These are phyloP conservation scores for Metopolophium dirhodum DNA, from an alignment of 1,140 invertebrate species.

Conservation along the genomic window DNA sequence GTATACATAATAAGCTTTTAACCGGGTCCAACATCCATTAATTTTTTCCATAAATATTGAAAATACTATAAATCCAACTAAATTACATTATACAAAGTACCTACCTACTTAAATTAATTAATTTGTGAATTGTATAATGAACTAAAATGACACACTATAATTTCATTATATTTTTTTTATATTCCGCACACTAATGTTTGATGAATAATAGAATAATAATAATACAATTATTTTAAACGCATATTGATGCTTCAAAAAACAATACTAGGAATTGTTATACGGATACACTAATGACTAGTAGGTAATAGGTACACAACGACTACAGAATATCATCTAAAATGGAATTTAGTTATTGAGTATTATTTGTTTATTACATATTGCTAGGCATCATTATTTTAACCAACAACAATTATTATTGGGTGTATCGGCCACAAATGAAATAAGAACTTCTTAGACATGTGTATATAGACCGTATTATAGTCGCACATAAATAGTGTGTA, in stretches of 20 bases:
- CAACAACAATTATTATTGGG: not conserved
- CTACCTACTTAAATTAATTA: conserved; percentile 8
- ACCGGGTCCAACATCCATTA: not conserved
- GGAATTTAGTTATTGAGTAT: not conserved
- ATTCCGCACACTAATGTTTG: not conserved
- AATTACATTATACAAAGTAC: not conserved
- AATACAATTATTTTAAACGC: not conserved
- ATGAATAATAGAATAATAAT: not conserved
- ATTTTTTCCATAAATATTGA: not conserved
- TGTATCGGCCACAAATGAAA: not conserved
- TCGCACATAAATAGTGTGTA: not conserved
- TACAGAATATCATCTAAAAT: not conserved
- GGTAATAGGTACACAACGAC: not conserved
- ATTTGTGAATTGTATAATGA: not conserved
- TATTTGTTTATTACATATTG: not conserved
- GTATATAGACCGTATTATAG: not conserved
- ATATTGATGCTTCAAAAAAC: not conserved
- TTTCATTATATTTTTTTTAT: not conserved
- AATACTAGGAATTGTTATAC: not conserved
- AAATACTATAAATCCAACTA: not conserved
- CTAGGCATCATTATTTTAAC: not conserved
- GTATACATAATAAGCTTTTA: not conserved
- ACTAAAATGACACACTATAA: not conserved
- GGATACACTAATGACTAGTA: not conserved
- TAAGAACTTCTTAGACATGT: not conserved